These are phyloP conservation scores for Rhabdophis nuchalis DNA, from an alignment of 2,797 vertebrate genomes.

Conservation along the genomic window DNA sequence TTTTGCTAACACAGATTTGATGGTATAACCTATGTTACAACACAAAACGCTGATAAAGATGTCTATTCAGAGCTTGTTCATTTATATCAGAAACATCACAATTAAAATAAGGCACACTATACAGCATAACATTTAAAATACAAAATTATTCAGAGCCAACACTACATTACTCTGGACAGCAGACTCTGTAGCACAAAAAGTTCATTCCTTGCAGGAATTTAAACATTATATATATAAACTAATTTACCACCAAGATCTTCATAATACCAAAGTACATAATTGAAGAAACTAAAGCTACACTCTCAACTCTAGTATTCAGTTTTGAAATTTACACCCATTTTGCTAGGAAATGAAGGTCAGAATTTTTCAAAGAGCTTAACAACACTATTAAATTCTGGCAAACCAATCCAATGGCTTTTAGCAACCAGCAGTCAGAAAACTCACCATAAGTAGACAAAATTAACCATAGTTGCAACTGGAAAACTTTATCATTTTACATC, in stretches of 20 bases:
- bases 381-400: neutral
- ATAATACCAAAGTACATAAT: neutral
- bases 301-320: neutral
- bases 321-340: neutral
- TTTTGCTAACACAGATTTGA: neutral
- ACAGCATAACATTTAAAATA: neutral
- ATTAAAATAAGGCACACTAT: neutral
- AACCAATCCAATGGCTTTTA: neutral
- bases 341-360: neutral
- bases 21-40: neutral
- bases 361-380: neutral
- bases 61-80: neutral
- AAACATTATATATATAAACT: neutral
- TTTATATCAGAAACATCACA: neutral
- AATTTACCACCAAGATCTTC: neutral
- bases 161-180: neutral
- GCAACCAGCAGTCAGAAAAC: neutral
- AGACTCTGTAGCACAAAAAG: neutral
- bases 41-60: neutral
- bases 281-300: neutral
- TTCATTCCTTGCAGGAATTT: neutral
- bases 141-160: neutral
- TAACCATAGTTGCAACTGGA: neutral
- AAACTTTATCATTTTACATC: neutral
- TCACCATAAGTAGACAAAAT: neutral